Evolutionary conservation across 2,888 invertebrate genomes (phyloP), one percentile per base, ranked within the genome.

Genomic region (Biston betularia): DNA sequence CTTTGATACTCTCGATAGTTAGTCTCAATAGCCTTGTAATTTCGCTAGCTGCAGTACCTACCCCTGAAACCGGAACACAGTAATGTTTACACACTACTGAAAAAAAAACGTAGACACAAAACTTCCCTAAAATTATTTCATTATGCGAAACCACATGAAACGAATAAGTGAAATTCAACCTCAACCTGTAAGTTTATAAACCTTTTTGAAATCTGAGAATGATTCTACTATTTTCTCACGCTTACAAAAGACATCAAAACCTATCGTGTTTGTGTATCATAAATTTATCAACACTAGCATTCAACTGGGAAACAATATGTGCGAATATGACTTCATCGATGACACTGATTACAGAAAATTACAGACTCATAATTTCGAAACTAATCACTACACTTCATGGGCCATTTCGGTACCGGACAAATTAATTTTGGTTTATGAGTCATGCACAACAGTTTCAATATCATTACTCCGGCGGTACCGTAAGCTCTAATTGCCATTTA

Each of bases 311-410:
- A 63, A 67, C 63, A 67, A 59, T 63, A 66, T 49, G 52, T 56
- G 49, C n/a, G 50, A 55, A 55, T 33, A 59, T 68, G 55, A 68
- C 63, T 68, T 68, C 63, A 68, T 63, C 59, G 59, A 56, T 56
- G 0, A 42, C 15, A 38, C 48, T 7, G 48, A 46, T n/a, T 34
- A 56, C 0, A 53, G 34, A 56, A 33, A n/a, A 45, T 33, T 0
- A 14, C 34, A 46, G 45, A 46, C 34, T 12, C n/a, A 56, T 7
- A 45, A 35, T 6, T 33, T 33, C 11, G 6, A 42, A 38, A 5
- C 38, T 14, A 15, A 15, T 8, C 35, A 35, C 24, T 8, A 5
- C 11, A 24, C 33, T 14, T 24, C 1, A 2, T 24, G 24, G 24
- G 24, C 3, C 1, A 24, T 24, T 24, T 24, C 24, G 44, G n/a